A percentile compares a stretch with the other conserved stretches of the same genome.
These are phyloP conservation scores for Xiphophorus maculatus DNA, from an alignment of 2,113 vertebrate genomes.

Conservation along the genomic window DNA sequence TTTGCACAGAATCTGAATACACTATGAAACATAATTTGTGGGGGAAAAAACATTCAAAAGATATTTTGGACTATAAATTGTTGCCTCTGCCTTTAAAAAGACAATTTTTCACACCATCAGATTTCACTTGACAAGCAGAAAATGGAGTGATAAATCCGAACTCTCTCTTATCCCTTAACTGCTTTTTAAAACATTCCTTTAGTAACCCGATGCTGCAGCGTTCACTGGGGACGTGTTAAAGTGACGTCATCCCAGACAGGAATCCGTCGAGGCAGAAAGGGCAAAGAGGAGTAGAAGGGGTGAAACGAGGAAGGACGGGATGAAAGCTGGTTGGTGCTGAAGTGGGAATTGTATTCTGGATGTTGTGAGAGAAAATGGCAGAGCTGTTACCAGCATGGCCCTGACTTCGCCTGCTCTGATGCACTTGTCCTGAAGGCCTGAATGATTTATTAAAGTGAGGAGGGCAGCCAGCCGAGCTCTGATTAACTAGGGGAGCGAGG, in stretches of 20 bases:
- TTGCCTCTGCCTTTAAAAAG: background rate
- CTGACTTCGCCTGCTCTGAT: constrained; percentile 51
- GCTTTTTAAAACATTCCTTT: background rate
- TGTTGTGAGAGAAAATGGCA: constrained; percentile 19
- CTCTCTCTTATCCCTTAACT: background rate
- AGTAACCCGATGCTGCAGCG: constrained; percentile 18
- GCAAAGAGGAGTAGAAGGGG: constrained; percentile 11
- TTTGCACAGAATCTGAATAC: background rate
- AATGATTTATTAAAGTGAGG: constrained; percentile 81
- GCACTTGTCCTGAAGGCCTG: constrained; percentile 69
- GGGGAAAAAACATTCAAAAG: background rate
- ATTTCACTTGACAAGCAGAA: background rate
- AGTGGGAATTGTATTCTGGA: constrained; percentile 6
- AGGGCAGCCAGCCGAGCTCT: constrained; percentile 76
- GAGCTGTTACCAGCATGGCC: constrained; percentile 34
- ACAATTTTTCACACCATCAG: background rate
- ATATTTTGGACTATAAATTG: background rate
- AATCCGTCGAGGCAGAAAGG: constrained; percentile 29
- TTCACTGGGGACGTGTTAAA: constrained; percentile 2
- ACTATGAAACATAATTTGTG: background rate
- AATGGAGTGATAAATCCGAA: background rate
- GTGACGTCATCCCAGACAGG: constrained; percentile 40
- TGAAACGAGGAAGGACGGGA: constrained; percentile 32
- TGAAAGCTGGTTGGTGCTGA: constrained; percentile 7
- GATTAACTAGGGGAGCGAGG: constrained; percentile 78